Evolutionary conservation across 2,888 invertebrate species (phyloP).

Genomic region (Drosophila hamatofila): DNA sequence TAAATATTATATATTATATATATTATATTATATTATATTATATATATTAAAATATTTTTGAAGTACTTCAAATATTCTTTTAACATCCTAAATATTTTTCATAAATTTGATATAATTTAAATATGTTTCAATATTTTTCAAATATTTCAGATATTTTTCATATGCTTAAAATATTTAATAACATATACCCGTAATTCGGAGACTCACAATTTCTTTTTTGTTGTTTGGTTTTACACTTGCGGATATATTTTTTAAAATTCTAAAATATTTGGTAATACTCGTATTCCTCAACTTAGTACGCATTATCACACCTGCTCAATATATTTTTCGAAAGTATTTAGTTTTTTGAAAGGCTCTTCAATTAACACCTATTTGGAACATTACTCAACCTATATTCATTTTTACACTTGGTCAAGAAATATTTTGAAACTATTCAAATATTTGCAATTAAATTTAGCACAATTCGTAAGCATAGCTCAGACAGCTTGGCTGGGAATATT

Average conservation of each 20-base stretch:
- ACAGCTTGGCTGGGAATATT: constrained; percentile 34
- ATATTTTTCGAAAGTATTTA: neutral
- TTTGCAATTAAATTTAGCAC: constrained; percentile 45
- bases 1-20: too few species aligned
- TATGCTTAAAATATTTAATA: neutral
- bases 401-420: neutral
- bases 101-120: too few species aligned
- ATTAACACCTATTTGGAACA: neutral
- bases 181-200: neutral
- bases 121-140: neutral
- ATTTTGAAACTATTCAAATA: constrained; percentile 8
- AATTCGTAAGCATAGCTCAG: constrained; percentile 27
- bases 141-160: neutral
- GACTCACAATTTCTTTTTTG: neutral
- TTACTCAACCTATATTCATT: neutral
- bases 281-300: neutral
- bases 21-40: too few species aligned
- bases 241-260: neutral
- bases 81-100: too few species aligned
- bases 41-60: too few species aligned
- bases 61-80: too few species aligned
- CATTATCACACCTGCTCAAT: neutral
- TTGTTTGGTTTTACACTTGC: neutral
- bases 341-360: neutral
- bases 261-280: neutral